Base-by-base conservation (phyloP, 1,140 invertebrate genomes). In the Diorhabda elongata region DNA sequence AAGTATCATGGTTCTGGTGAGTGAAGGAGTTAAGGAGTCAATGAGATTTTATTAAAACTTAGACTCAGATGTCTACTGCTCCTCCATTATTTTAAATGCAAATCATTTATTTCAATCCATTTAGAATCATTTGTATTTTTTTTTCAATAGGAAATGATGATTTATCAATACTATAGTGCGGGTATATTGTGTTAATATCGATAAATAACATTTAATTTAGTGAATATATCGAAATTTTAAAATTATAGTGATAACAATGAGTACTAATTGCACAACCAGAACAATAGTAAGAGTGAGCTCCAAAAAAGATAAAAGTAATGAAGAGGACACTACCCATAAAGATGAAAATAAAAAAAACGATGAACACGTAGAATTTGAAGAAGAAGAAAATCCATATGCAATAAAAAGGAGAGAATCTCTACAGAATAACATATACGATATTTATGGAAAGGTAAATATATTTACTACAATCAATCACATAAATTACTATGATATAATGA, bases 371-470 rank as follows among this genome's bases (percentile, higher is more conserved):
- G 64, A 64, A 42, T 52, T 4, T 43, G 70, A 70, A 4, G 71
- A 71, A 26, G 71, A 73, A 56, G 60, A 58, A 42, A 66, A 72
- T 61, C 68, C 69, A 2, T 73, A 72, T 58, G 64, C 61, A 0
- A 68, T 63, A 42, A 73, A 63, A 44, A 64, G 74, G 69, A 45
- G 70, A 57, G 72, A 73, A 57, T 74, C 70, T 44, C 45, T 73
- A 47, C 82, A 83, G 58, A 81, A 81, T 69, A 78, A 81, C 59
- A 81, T 83, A 69, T 84, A 83, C 71, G 84, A 86, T 70, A 81
- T 84, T 8, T 85, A 85, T 76, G 84, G 83, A 52, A 87, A 86
- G 82, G 85, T 85, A 75, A 82, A 26, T 26, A 26, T 26, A 26
- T 26, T 26, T 26, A 26, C 26, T 26, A 26, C 26, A 26, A 26